Conservation (phyloP, 1,140 invertebrate species). For the Choristoneura fumiferana region DNA sequence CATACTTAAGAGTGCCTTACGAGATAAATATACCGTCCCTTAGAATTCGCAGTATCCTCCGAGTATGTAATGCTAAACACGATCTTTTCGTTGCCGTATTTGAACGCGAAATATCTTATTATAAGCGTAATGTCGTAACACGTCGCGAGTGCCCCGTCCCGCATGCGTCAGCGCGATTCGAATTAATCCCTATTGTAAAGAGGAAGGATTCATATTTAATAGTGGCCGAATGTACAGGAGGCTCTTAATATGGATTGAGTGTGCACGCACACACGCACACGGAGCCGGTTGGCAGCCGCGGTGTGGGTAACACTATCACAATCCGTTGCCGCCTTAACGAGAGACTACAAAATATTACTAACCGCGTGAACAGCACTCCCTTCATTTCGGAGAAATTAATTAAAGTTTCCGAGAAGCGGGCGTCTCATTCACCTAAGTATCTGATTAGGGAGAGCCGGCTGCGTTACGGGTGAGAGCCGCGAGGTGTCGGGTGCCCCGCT, state of each 20-base stretch:
- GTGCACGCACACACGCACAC: conserved; percentile 31
- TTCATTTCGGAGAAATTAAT: conserved; percentile 64
- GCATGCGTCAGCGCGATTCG: not conserved
- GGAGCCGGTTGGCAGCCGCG: conserved; percentile 37
- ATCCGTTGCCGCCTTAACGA: conserved; percentile 42
- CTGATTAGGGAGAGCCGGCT: conserved; percentile 44
- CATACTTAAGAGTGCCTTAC: conserved; percentile 10
- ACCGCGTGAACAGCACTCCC: conserved; percentile 37
- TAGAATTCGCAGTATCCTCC: conserved; percentile 12
- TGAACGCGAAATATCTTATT: conserved; percentile 31
- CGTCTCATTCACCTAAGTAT: conserved; percentile 45
- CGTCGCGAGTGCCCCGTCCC: not conserved
- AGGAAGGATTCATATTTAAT: conserved; percentile 30
- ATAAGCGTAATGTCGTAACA: conserved; percentile 6
- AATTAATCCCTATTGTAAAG: conserved; percentile 31
- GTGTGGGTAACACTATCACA: conserved; percentile 43
- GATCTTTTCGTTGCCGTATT: conserved; percentile 28
- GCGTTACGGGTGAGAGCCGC: conserved; percentile 12
- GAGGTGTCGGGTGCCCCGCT: conserved; percentile 30
- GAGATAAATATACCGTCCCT: conserved; percentile 16
- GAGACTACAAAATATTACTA: conserved; percentile 44
- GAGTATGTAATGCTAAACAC: conserved; percentile 19
- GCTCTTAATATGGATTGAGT: conserved; percentile 14
- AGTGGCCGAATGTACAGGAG: conserved; percentile 20
- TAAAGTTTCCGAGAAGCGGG: conserved; percentile 54